These are phyloP conservation scores for Empidonax traillii DNA, from an alignment of 2,113 vertebrate species.

Conservation along the genomic window DNA sequence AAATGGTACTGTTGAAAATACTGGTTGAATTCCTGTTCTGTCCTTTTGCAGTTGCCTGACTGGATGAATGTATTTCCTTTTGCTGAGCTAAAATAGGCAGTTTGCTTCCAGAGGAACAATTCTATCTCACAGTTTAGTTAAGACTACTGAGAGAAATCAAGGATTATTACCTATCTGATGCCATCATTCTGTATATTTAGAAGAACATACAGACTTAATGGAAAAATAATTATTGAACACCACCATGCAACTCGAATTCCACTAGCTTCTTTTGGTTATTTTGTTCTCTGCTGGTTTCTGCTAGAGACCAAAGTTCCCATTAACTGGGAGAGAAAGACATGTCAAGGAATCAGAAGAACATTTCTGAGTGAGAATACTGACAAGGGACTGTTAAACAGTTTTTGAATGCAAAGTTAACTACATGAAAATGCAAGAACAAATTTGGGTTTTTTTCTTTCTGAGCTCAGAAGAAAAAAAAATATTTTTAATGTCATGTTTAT, in stretches of 20 bases:
- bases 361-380: not conserved
- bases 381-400: not conserved
- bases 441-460: not conserved
- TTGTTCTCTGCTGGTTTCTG: not conserved
- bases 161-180: not conserved
- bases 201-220: not conserved
- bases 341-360: not conserved
- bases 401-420: not conserved
- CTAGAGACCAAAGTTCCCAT: not conserved
- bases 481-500: not conserved
- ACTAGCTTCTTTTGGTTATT: not conserved
- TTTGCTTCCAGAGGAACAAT: not conserved
- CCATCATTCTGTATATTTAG: not conserved
- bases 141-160: not conserved
- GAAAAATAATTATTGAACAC: conserved; percentile 2
- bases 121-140: not conserved
- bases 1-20: not conserved
- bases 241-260: not conserved
- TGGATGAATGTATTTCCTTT: not conserved
- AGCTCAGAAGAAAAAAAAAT: not conserved
- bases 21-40: not conserved
- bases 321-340: not conserved
- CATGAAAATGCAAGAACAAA: not conserved
- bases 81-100: not conserved
- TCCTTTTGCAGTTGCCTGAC: not conserved